These are phyloP conservation scores for Chrysolina haemoptera DNA, from an alignment of 2,888 invertebrate genomes.

Conservation along the genomic window DNA sequence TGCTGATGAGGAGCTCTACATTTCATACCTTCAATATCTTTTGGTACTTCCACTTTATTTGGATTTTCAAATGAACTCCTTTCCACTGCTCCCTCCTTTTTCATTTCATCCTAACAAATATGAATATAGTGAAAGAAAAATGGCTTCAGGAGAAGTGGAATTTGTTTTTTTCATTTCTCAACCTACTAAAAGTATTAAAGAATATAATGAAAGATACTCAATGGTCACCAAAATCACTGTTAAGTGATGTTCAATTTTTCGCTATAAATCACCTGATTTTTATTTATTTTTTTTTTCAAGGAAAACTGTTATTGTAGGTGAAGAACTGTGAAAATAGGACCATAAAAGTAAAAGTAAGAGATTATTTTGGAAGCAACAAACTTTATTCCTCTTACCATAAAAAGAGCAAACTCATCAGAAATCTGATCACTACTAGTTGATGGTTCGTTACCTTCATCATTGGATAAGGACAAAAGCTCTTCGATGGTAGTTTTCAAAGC, in stretches of 20 bases:
- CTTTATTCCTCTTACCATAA: constrained; percentile 73
- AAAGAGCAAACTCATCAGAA: constrained; percentile 77
- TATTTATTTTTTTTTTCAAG: too few species aligned
- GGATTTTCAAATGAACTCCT: constrained; percentile 71
- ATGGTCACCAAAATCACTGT: too few species aligned
- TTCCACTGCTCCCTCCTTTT: constrained; percentile 59
- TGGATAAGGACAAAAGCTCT: constrained; percentile 54
- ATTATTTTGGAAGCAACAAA: background rate
- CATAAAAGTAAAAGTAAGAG: too few species aligned
- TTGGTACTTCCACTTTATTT: constrained; percentile 45
- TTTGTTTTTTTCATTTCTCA: too few species aligned
- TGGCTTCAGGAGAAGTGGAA: background rate
- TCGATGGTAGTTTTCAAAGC: constrained; percentile 54
- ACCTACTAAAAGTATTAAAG: too few species aligned
- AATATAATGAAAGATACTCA: too few species aligned
- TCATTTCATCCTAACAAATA: constrained; percentile 61
- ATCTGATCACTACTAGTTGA: constrained; percentile 59
- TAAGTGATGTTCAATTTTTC: too few species aligned
- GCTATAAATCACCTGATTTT: too few species aligned
- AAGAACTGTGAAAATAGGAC: too few species aligned
- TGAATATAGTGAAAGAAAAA: background rate
- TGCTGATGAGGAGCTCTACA: constrained; percentile 89
- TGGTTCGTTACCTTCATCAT: constrained; percentile 37
- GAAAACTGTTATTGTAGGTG: too few species aligned
- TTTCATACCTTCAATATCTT: constrained; percentile 85